These are phyloP conservation scores for Steatornis caripensis DNA, from an alignment of 2,113 vertebrate genomes.

Conservation along the genomic window DNA sequence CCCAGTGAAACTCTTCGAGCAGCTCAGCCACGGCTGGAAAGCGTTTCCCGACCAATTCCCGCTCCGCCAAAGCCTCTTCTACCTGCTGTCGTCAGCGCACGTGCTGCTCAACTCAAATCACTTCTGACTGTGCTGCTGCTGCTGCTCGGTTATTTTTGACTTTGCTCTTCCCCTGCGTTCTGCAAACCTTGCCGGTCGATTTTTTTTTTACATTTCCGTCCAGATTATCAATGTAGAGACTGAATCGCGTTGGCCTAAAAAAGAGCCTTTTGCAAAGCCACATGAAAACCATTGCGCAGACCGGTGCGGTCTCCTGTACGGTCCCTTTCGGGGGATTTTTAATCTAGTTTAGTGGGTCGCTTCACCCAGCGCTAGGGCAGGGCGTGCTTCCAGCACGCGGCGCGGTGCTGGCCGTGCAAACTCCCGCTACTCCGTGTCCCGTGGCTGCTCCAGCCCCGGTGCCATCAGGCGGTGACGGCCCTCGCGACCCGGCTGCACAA, in stretches of 20 bases:
- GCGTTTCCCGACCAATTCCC: neutral
- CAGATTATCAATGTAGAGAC: neutral
- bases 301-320: rapidly evolving
- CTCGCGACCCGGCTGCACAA: rapidly evolving
- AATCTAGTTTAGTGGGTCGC: neutral
- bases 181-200: neutral
- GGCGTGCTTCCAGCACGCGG: rapidly evolving
- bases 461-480: neutral
- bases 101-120: neutral
- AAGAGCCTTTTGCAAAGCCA: neutral
- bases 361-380: neutral
- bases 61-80: neutral
- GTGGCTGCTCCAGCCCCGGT: rapidly evolving
- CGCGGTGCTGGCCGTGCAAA: rapidly evolving
- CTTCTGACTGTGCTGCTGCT: neutral
- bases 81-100: neutral
- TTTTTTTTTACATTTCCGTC: neutral
- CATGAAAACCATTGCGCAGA: neutral
- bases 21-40: neutral
- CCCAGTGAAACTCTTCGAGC: neutral
- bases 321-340: neutral
- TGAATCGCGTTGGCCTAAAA: neutral
- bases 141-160: neutral
- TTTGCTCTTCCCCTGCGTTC: neutral
- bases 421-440: rapidly evolving